These are phyloP conservation scores for Lepidocyrtoides sp. DNA, from an alignment of 2,888 invertebrate species.

Conservation along the genomic window DNA sequence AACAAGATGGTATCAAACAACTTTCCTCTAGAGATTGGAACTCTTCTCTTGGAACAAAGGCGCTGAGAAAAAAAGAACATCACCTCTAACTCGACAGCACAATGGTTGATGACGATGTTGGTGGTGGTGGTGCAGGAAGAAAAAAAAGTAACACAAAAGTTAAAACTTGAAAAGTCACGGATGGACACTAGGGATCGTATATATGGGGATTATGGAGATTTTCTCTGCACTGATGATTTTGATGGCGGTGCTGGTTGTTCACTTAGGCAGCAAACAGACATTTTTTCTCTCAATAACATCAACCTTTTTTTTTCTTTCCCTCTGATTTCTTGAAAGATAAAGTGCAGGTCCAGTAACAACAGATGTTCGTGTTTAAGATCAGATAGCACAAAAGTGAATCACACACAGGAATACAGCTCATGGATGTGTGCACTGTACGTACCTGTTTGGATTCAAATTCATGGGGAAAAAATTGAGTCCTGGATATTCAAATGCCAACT, in stretches of 20 bases:
- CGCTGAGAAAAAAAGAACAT: background rate
- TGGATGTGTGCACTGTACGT: too few species aligned
- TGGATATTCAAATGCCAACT: too few species aligned
- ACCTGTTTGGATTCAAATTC: too few species aligned
- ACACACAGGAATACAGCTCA: too few species aligned
- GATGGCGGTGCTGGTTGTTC: background rate
- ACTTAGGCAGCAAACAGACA: slow-evolving; percentile 10
- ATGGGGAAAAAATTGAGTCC: too few species aligned
- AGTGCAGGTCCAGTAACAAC: background rate
- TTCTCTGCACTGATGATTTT: slow-evolving; percentile 46
- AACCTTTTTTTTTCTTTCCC: too few species aligned
- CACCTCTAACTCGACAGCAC: slow-evolving; percentile 27
- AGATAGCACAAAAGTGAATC: background rate
- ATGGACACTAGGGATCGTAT: slow-evolving; percentile 56
- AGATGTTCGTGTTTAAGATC: too few species aligned
- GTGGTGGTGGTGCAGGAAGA: background rate
- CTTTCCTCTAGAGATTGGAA: slow-evolving; percentile 63
- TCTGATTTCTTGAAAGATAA: background rate
- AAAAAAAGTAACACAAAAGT: slow-evolving; percentile 24
- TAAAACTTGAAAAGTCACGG: slow-evolving; percentile 68
- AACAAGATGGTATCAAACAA: slow-evolving; percentile 41
- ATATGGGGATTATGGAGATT: slow-evolving; percentile 58
- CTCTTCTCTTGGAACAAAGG: slow-evolving; percentile 1
- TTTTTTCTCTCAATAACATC: slow-evolving; percentile 55
- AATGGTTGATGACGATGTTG: too few species aligned